Conservation (phyloP, 2,797 vertebrate species). For the Alcedo atthis region DNA sequence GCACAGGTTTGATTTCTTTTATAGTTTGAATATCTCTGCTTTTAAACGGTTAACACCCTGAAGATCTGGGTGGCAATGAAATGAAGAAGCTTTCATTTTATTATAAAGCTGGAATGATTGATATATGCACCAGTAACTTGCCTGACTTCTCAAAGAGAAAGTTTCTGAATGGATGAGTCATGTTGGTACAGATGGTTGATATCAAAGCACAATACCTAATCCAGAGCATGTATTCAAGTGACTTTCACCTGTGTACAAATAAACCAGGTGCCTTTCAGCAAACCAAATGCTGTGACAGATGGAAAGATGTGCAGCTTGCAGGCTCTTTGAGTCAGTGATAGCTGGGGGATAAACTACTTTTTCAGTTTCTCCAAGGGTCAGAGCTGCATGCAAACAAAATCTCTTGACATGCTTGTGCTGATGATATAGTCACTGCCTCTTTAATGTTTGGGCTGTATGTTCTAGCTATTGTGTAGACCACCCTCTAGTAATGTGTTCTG, state of each 20-base stretch:
- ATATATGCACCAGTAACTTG: background rate
- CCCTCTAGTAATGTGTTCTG: background rate
- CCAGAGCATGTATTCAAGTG: constrained; percentile 35
- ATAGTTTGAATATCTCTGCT: background rate
- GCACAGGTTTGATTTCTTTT: constrained; percentile 10
- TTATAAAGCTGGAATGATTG: background rate
- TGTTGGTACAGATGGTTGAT: background rate
- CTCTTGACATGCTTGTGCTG: background rate
- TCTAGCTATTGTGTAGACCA: background rate
- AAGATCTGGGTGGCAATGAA: background rate
- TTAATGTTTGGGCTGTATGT: background rate
- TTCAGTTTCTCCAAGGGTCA: background rate
- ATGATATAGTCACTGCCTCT: background rate
- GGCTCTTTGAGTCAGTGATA: background rate
- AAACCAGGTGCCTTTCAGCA: constrained; percentile 19
- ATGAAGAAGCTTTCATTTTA: background rate
- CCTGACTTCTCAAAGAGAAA: background rate
- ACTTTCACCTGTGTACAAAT: background rate
- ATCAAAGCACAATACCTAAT: constrained; percentile 5
- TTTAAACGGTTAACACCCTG: background rate
- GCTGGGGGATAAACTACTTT: background rate
- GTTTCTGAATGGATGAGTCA: constrained; percentile 46
- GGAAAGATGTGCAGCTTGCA: background rate
- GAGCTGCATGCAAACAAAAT: background rate
- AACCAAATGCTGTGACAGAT: background rate